Evolutionary conservation across 2,888 invertebrate species (phyloP), one percentile per base, ranked within the genome.

Genomic region (Drosophila colorata): DNA sequence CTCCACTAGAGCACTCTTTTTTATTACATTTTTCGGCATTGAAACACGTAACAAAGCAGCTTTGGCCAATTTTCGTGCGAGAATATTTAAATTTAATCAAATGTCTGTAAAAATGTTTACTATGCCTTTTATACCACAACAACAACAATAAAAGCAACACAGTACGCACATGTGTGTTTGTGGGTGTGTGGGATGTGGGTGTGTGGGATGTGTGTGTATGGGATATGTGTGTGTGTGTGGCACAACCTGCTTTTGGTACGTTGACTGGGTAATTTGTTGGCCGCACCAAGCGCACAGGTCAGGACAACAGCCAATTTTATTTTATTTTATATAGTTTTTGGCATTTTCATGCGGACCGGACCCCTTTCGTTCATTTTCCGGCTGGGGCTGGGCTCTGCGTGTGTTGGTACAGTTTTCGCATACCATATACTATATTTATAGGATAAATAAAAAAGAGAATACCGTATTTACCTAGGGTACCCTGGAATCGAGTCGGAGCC

Each of bases 21-120:
- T 33, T 33, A 33, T 33, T 33, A 13, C 55, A 49, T 53, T 47
- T 37, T 55, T 49, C 49, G 47, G 18, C 2, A 25, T 18, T 44
- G 28, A 31, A 33, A 59, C 38, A 57, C 33, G 64, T 53, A 66
- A 65, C 69, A 61, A 48, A 55, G 51, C 55, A 64, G 74, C 66
- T 63, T 80, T 80, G n/a, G 79, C 67, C 84, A 79, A 74, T 81
- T 77, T 87, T 58, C 74, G 68, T 80, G 80, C 82, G 76, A 76
- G 82, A 66, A 87, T 85, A 87, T 85, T 87, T 85, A 87, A 85
- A 87, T 85, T 85, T 85, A 83, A 85, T 87, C 85, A 85, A 85
- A 83, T 87, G 79, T 81, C 79, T 79, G 87, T 84, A 84, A 84
- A 87, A 85, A 85, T 85, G 86, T 85, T 82, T 67, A 70, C 74